These are phyloP conservation scores for Oryzias sinensis DNA, from an alignment of 2,797 vertebrate genomes.

Conservation along the genomic window DNA sequence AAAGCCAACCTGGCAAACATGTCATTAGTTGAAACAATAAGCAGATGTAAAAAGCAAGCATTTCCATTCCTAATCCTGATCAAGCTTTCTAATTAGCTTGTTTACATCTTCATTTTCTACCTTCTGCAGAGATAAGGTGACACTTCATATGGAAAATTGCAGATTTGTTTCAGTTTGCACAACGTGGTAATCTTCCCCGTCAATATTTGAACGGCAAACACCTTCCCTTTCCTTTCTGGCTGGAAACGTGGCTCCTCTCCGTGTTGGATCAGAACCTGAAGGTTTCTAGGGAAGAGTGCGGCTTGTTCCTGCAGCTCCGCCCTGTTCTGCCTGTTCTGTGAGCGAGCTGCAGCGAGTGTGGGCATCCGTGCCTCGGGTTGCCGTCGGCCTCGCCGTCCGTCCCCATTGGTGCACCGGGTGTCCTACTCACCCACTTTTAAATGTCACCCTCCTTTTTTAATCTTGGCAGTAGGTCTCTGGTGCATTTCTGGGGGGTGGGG, in stretches of 20 bases:
- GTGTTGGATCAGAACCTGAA: slow-evolving; percentile 38
- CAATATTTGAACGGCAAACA: slow-evolving; percentile 44
- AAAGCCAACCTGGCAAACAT: too few relatives aligned
- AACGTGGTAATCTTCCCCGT: slow-evolving; percentile 13
- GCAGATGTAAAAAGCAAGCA: too few relatives aligned
- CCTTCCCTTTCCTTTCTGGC: slow-evolving; percentile 36
- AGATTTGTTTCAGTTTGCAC: slow-evolving; percentile 44
- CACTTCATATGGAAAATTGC: slow-evolving; percentile 38
- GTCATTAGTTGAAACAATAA: too few relatives aligned
- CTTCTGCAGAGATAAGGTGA: slow-evolving; percentile 19
- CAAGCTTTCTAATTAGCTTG: slow-evolving; percentile 23
- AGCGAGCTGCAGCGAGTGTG: slow-evolving; percentile 16
- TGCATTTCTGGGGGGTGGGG: background rate
- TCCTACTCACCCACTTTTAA: slow-evolving; percentile 37
- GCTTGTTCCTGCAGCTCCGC: background rate
- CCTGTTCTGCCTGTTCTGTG: slow-evolving; percentile 18
- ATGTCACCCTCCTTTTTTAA: slow-evolving; percentile 25
- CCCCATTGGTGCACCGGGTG: slow-evolving; percentile 5
- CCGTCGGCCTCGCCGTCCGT: slow-evolving; percentile 19
- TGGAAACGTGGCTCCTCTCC: slow-evolving; percentile 47
- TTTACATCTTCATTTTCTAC: slow-evolving; percentile 39
- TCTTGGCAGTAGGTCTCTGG: background rate
- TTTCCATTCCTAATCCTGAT: slow-evolving; percentile 8
- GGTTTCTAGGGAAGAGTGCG: background rate
- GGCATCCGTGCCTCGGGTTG: slow-evolving; percentile 18